Conservation (phyloP, 2,888 invertebrate species). For the Diplolepis rosae region DNA sequence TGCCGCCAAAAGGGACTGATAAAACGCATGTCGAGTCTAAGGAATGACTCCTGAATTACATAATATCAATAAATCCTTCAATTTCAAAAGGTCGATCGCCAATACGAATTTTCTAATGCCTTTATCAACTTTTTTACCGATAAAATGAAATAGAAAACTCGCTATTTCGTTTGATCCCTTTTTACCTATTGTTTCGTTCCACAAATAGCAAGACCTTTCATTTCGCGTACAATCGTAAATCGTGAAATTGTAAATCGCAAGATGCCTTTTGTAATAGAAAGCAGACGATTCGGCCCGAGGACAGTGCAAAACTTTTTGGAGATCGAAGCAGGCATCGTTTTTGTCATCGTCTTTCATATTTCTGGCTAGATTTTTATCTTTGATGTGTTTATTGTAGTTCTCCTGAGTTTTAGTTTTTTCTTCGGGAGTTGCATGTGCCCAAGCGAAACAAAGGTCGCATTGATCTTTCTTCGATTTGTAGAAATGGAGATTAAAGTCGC, state of each 20-base stretch:
- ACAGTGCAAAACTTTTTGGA: slow-evolving; percentile 35
- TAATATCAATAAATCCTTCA: too few relatives aligned
- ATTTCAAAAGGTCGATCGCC: too few relatives aligned
- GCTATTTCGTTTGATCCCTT: slow-evolving; percentile 51
- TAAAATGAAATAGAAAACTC: too few relatives aligned
- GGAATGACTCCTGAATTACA: too few relatives aligned
- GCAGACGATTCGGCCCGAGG: slow-evolving; percentile 32
- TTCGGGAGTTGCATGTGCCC: too few relatives aligned
- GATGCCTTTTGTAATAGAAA: slow-evolving; percentile 46
- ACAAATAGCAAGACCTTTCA: slow-evolving; percentile 53
- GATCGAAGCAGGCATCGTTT: slow-evolving; percentile 38
- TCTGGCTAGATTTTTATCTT: slow-evolving; percentile 49
- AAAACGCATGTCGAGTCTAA: too few relatives aligned
- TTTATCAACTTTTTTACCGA: too few relatives aligned
- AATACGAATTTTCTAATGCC: too few relatives aligned
- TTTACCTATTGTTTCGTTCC: slow-evolving; percentile 52
- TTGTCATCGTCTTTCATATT: slow-evolving; percentile 54
- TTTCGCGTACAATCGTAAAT: slow-evolving; percentile 44
- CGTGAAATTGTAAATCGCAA: slow-evolving; percentile 47
- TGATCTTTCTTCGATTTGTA: slow-evolving; percentile 56
- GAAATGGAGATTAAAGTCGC: slow-evolving; percentile 58
- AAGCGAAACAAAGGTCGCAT: slow-evolving; percentile 57
- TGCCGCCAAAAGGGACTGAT: too few relatives aligned
- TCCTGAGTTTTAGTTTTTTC: slow-evolving; percentile 57
- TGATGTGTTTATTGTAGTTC: slow-evolving; percentile 51